phyloP scores from a whole-genome alignment of 2,113 vertebrate species.

The Cyanoramphus novaezelandiae region DNA sequence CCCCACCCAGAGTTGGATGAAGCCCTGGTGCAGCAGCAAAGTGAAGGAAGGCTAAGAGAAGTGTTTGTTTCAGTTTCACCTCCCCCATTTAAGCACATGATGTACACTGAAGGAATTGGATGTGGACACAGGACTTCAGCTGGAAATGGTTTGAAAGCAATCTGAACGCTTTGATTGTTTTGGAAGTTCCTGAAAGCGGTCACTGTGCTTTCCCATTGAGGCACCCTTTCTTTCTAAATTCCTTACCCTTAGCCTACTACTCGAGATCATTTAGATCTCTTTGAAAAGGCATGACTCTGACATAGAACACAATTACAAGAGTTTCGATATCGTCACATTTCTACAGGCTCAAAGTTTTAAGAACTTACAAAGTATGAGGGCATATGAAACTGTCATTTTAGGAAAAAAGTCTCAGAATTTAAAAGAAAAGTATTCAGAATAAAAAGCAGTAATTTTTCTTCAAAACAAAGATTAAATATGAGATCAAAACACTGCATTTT shows the following conservation, averaged over 20 bases:
- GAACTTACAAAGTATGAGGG: neutral
- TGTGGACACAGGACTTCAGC: neutral
- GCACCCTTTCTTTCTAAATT: neutral
- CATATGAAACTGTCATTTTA: neutral
- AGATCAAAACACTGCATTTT: neutral
- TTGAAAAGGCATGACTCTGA: neutral
- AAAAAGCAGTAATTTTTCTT: neutral
- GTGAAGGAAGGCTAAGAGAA: neutral
- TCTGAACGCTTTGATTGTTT: neutral
- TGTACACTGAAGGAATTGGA: neutral
- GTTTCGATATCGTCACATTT: neutral
- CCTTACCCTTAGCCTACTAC: neutral
- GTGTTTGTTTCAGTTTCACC: neutral
- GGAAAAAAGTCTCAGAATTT: neutral
- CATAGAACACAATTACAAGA: neutral
- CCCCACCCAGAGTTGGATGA: accelerated
- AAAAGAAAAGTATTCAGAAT: neutral
- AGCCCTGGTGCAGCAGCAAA: neutral
- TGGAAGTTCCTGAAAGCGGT: neutral
- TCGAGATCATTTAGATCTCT: neutral
- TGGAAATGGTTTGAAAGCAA: neutral
- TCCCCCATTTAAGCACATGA: neutral
- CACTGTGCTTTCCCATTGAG: neutral
- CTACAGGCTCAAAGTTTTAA: neutral
- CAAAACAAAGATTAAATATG: neutral